These are phyloP conservation scores for Drosophila neotestacea DNA, from an alignment of 2,888 invertebrate species.

Conservation along the genomic window DNA sequence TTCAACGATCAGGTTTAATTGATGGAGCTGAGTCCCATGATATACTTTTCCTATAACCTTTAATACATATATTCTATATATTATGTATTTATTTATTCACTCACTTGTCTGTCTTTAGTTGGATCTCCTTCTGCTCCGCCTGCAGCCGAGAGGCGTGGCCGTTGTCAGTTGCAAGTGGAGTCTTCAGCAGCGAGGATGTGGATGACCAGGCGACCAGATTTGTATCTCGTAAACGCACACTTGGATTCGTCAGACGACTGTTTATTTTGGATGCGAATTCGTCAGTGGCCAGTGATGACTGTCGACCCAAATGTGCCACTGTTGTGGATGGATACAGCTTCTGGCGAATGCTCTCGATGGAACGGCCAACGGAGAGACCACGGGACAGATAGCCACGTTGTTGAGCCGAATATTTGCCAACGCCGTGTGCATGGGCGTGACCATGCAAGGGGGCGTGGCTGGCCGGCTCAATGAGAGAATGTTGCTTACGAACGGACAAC, in stretches of 20 bases:
- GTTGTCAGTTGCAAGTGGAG: constrained; percentile 43
- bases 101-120: constrained; percentile 45
- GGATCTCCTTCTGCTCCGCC: constrained; percentile 30
- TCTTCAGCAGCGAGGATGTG: constrained; percentile 69
- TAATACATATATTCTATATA: not conserved
- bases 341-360: constrained; percentile 76
- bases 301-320: constrained; percentile 32
- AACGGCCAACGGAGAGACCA: constrained; percentile 78
- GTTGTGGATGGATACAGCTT: constrained; percentile 55
- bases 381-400: constrained; percentile 72
- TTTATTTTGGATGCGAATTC: constrained; percentile 30
- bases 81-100: constrained; percentile 6
- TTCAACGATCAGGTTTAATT: no score
- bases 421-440: constrained; percentile 42
- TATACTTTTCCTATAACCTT: not conserved
- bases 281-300: constrained; percentile 51
- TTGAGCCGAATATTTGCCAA: constrained; percentile 56
- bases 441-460: constrained; percentile 38
- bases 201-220: constrained; percentile 73
- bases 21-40: no score
- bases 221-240: constrained; percentile 39
- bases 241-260: constrained; percentile 30
- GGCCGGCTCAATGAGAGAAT: constrained; percentile 75
- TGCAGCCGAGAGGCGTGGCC: constrained; percentile 8
- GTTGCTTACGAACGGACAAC: constrained; percentile 71